Conservation (phyloP, 2,888 invertebrate genomes). For the Heliconius aoede region DNA sequence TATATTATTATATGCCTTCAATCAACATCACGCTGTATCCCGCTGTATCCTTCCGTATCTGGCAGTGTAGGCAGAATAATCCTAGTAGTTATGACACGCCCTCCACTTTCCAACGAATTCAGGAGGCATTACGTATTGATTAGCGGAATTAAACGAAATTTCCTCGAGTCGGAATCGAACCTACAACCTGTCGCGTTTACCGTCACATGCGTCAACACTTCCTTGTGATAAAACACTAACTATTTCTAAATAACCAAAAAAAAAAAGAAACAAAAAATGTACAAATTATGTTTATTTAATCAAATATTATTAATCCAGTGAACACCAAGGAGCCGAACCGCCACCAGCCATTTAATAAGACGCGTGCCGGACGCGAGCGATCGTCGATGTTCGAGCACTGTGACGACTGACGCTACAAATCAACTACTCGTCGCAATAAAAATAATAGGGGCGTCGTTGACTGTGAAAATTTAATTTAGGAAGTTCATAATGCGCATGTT, state of each 20-base stretch:
- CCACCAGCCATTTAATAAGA: constrained; percentile 70
- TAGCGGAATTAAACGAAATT: too few species aligned
- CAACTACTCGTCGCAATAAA: constrained; percentile 46
- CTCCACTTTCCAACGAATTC: neutral
- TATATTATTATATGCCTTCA: neutral
- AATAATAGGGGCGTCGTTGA: constrained; percentile 45
- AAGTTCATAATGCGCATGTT: constrained; percentile 20
- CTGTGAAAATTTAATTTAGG: constrained; percentile 38
- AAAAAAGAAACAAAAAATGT: neutral
- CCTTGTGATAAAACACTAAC: too few species aligned
- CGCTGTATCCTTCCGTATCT: neutral
- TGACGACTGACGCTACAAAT: constrained; percentile 65
- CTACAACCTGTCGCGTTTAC: neutral
- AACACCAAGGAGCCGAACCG: constrained; percentile 2
- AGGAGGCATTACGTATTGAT: too few species aligned
- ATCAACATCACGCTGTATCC: neutral
- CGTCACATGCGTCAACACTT: too few species aligned
- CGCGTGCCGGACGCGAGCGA: constrained; percentile 68
- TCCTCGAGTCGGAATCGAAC: neutral
- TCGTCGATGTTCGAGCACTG: constrained; percentile 67
- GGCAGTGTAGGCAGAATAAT: accelerated
- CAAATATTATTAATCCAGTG: neutral
- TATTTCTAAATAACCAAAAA: too few species aligned
- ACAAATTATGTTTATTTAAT: neutral
- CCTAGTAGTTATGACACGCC: neutral